Evolutionary conservation across 2,888 invertebrate genomes (phyloP), one percentile per base, ranked within the genome.

Genomic region (Hemicrepidius hirtus): DNA sequence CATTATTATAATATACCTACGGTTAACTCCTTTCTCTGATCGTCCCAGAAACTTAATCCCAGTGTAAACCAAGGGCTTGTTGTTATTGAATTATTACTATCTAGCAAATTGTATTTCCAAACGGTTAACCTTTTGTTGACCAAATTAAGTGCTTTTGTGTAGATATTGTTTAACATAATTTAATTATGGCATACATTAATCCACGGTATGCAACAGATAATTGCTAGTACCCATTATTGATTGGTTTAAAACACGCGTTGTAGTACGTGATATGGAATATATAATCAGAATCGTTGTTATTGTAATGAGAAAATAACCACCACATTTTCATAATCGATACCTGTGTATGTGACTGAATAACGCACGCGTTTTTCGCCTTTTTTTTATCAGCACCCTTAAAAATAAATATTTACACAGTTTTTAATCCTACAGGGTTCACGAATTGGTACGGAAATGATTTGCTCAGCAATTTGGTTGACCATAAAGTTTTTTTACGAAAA

Each of bases 261-360:
- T 21, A 37, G 12, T 21, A 37, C 57, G 57, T 57, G 57, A 32
- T 20, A 20, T 20, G 37, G 57, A 37, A 57, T 40, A 40, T 37
- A 57, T 53, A 53, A 53, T 6, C 20, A 40, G 13, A 37, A 37
- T 32, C 35, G 32, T 12, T 57, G 53, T 28, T 53, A 53, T 53
- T 53, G 37, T 57, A 57, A 57, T 57, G 57, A 37, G 35, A 57
- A 57, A 57, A 40, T 21, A 57, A 40, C 57, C 57, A 16, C 32
- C 16, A 57, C 40, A 57, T 57, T 57, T 57, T 57, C 57, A 57
- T 57, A 57, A 57, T 57, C 57, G 21, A 57, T 57, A 57, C 40
- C n/a, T 24, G 18, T 37, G 37, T 40, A 57, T 57, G 37, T 40
- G 57, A 40, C 57, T 18, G 18, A 21, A 28, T 53, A 53, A 21